Evolutionary conservation across 1,140 invertebrate species (phyloP), one percentile per base, ranked within the genome.

Genomic region (Euura saliciscinereae): DNA sequence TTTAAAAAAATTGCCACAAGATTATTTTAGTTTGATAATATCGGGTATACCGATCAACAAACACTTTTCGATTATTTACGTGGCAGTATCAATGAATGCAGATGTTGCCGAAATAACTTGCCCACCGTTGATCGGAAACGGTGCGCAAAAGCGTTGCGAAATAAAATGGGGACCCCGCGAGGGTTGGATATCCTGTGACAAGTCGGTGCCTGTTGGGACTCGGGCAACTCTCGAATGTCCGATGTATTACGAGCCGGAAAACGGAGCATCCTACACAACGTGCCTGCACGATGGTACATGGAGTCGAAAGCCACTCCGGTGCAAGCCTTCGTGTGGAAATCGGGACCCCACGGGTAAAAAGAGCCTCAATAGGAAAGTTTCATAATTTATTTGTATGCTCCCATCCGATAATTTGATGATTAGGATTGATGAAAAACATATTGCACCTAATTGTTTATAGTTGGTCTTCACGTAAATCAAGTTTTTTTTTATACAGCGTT

Each of bases 281-380:
- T 87, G 85, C 72, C 80, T 86, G 70, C 78, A 80, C 42, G 84
- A 87, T 74, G 85, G 86, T 7, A 83, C 82, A 11, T 88, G 86
- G 86, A 86, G 77, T 73, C 81, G 82, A 76, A 51, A 73, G 5
- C 70, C 81, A n/a, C 72, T 88, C 7, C 78, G 75, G 67, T 87
- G 87, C 74, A 71, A 74, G 68, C 83, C 85, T 42, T 74, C 73
- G 44, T 81, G 80, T 69, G 81, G 81, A 42, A 70, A 76, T 64
- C 74, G 78, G 44, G 72, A 77, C 67, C 70, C 77, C 44, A 73
- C 77, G 66, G 76, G 77, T 81, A n/a, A n/a, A n/a, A n/a, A n/a
- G n/a, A n/a, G n/a, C n/a, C n/a, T n/a, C n/a, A n/a, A n/a, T 71
- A 6, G 13, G 5, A 65, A 5, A 65, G 42, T 65, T 42, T 46